These are phyloP conservation scores for Macquaria australasica DNA, from an alignment of 2,113 vertebrate species.

Conservation along the genomic window DNA sequence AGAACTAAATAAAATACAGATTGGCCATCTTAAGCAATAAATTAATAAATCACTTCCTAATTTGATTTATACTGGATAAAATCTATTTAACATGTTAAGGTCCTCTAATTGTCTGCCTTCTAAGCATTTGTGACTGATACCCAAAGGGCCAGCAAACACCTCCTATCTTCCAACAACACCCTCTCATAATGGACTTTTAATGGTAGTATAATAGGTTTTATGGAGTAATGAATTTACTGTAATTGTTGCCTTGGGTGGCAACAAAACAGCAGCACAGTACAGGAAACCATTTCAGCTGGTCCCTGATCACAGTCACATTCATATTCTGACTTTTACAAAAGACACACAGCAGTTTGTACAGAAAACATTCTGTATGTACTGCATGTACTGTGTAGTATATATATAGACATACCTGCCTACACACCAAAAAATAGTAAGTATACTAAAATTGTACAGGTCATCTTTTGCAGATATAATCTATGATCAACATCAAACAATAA, in stretches of 20 bases:
- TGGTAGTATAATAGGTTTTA: conserved; percentile 74
- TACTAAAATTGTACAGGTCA: not conserved
- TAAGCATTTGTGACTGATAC: conserved; percentile 72
- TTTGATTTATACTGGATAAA: conserved; percentile 63
- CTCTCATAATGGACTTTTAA: conserved; percentile 78
- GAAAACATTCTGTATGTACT: not conserved
- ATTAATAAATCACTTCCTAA: conserved; percentile 50
- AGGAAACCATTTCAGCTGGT: conserved; percentile 46
- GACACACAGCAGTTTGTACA: not conserved
- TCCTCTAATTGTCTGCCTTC: conserved; percentile 63
- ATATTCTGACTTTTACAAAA: conserved; percentile 30
- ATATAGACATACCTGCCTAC: no score
- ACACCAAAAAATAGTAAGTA: not conserved
- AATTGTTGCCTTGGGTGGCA: conserved; percentile 71
- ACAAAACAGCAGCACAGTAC: conserved; percentile 56
- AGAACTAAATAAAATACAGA: not conserved
- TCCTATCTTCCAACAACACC: conserved; percentile 69
- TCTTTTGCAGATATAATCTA: not conserved
- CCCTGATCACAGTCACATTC: conserved; percentile 25
- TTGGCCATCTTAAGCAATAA: conserved; percentile 15
- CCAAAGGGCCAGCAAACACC: conserved; percentile 67
- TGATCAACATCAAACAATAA: not conserved
- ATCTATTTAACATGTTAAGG: conserved; percentile 62
- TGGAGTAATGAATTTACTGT: conserved; percentile 74
- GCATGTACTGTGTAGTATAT: no score